Evolutionary conservation across 1,140 invertebrate species (phyloP), one percentile per base, ranked within the genome.

Genomic region (Glossosoma conforme): DNA sequence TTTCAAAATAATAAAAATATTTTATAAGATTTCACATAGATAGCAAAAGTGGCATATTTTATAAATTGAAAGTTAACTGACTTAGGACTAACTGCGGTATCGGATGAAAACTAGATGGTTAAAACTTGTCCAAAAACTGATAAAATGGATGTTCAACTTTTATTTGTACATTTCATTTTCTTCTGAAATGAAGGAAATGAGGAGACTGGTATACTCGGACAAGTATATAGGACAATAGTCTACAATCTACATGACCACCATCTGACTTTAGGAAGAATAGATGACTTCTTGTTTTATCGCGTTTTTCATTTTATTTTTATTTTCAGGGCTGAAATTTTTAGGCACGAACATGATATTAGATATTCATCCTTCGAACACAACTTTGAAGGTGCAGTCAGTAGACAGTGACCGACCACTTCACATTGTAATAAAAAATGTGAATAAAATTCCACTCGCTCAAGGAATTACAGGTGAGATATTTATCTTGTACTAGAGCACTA

Each of bases 311-410:
- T 9, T n/a, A 11, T 18, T 40, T 33, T 44, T 52, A 19, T 25
- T 65, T 64, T n/a, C 51, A 74, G 71, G 69, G 32, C 64, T 72
- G 44, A 71, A 72, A 48, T 74, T 69, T 47, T 54, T 72, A 11
- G 72, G 72, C 1, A 59, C 68, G 2, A 65, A 63, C 21, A 51
- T 74, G 25, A 67, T 61, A 0, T 37, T 74, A n/a, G 64, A 70
- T 15, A 65, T 73, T 3, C 48, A 62, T 8, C 44, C 48, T 4
- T 52, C 38, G 2, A 62, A 59, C 9, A 62, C 64, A 0, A 65
- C 63, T 1, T 46, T 74, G 17, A 65, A 59, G 1, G 65, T 72
- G 3, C 41, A 54, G 0, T 59, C 65, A 10, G 44, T 67, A 0
- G 64, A 67, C 22, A 63, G 65, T 46, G 57, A 63, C 17, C 66